Percentiles rank a stretch among this genome's conserved stretches.
These are phyloP conservation scores for Coregonus clupeaformis DNA, from an alignment of 2,113 vertebrate species.

Conservation along the genomic window DNA sequence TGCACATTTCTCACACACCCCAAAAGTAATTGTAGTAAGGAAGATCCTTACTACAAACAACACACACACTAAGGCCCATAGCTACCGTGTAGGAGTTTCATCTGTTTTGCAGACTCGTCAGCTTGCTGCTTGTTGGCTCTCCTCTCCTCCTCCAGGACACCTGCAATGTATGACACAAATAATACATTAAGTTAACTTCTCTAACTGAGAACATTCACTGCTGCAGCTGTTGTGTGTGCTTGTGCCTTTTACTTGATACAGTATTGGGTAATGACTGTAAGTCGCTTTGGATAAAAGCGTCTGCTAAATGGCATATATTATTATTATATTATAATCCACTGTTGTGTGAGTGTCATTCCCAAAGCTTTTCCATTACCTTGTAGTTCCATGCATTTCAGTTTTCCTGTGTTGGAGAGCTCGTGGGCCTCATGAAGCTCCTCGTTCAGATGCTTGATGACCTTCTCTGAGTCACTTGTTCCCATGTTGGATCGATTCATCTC, in stretches of 20 bases:
- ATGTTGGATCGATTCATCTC: slow-evolving; percentile 84
- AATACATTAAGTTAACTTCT: too few species aligned
- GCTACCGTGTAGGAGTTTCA: slow-evolving; percentile 88
- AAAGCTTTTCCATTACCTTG: slow-evolving; percentile 81
- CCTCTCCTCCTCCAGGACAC: slow-evolving; percentile 87
- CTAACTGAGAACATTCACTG: neutral
- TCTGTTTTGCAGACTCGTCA: slow-evolving; percentile 90
- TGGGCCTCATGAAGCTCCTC: slow-evolving; percentile 88
- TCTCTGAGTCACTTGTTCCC: slow-evolving; percentile 85
- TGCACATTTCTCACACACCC: neutral
- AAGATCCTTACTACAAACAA: neutral
- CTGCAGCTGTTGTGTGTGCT: neutral
- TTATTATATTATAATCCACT: neutral
- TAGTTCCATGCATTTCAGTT: slow-evolving; percentile 90
- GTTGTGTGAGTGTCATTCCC: neutral
- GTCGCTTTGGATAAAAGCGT: too few species aligned
- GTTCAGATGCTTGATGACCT: slow-evolving; percentile 87
- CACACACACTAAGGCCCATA: slow-evolving; percentile 13
- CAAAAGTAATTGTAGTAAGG: neutral
- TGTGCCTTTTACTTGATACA: neutral
- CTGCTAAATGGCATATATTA: too few species aligned
- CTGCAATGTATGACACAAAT: slow-evolving; percentile 57
- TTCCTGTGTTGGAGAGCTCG: slow-evolving; percentile 86
- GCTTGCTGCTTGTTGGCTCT: slow-evolving; percentile 83
- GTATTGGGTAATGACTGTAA: neutral